phyloP scores from a whole-genome alignment of 2,113 vertebrate species.

The Oceanodroma tethys region DNA sequence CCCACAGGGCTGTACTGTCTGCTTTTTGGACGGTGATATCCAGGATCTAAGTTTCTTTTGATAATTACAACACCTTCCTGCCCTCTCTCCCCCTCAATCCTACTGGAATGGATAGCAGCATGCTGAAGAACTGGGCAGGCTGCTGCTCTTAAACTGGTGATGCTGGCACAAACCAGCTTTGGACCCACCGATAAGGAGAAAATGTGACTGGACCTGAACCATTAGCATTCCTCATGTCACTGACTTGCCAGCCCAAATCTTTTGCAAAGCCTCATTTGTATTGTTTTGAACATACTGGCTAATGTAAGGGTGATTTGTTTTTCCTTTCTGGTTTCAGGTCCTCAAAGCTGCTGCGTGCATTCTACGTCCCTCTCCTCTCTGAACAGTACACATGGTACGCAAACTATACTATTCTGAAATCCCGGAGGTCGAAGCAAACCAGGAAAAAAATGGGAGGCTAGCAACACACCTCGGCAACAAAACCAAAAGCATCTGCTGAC shows the following conservation, averaged over 20 bases:
- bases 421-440: slow-evolving; percentile 70
- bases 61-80: background rate
- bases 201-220: background rate
- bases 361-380: slow-evolving; percentile 84
- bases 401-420: slow-evolving; percentile 85
- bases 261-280: background rate
- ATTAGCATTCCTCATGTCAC: background rate
- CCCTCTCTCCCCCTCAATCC: background rate
- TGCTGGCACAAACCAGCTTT: background rate
- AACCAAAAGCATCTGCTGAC: background rate
- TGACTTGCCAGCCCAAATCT: background rate
- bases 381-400: slow-evolving; percentile 75
- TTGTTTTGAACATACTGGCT: background rate
- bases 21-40: background rate
- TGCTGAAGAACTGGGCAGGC: background rate
- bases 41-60: background rate
- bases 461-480: background rate
- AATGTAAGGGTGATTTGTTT: background rate
- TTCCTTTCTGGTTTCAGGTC: slow-evolving; percentile 70
- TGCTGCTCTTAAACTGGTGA: background rate
- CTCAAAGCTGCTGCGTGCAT: slow-evolving; percentile 80
- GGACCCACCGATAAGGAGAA: rapidly evolving
- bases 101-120: background rate
- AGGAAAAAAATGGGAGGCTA: slow-evolving; percentile 74
- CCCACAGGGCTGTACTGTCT: background rate